Evolutionary conservation across 2,113 vertebrate species (phyloP).

Genomic region (Xenus cinereus): DNA sequence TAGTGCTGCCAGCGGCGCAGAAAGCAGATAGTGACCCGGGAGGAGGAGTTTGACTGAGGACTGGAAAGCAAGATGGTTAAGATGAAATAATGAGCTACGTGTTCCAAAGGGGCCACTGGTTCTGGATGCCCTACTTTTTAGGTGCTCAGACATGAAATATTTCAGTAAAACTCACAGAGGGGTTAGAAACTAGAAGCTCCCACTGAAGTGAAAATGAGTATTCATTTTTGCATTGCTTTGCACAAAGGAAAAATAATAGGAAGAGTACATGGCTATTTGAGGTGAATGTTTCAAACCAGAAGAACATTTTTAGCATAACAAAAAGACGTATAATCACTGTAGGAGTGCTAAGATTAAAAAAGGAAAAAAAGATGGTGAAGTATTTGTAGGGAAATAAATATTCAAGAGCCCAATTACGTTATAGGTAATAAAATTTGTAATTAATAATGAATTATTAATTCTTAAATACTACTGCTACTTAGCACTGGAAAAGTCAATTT

Average conservation of each 20-base stretch:
- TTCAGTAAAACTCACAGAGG: background rate
- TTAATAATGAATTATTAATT: slow-evolving; percentile 57
- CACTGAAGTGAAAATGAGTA: background rate
- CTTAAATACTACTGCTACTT: background rate
- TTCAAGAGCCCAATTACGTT: background rate
- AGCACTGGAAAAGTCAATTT: slow-evolving; percentile 25
- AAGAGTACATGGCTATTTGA: background rate
- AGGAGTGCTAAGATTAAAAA: background rate
- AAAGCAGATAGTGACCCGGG: background rate
- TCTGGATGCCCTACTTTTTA: slow-evolving; percentile 4
- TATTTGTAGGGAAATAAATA: slow-evolving; percentile 28
- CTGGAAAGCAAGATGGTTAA: background rate
- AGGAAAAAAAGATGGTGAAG: background rate
- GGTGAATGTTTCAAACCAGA: background rate
- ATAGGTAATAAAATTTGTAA: slow-evolving; percentile 30
- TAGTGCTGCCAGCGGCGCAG: background rate
- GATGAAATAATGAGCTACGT: background rate
- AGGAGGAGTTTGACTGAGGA: background rate
- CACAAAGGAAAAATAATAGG: background rate
- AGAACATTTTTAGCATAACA: background rate
- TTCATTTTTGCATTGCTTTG: background rate
- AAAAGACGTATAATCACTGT: background rate
- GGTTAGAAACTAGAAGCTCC: background rate
- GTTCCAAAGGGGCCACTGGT: background rate
- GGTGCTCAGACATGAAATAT: background rate